Percentiles rank a stretch among this genome's conserved stretches.
Conservation (phyloP, 2,888 invertebrate species). For the Melanchra persicariae region DNA sequence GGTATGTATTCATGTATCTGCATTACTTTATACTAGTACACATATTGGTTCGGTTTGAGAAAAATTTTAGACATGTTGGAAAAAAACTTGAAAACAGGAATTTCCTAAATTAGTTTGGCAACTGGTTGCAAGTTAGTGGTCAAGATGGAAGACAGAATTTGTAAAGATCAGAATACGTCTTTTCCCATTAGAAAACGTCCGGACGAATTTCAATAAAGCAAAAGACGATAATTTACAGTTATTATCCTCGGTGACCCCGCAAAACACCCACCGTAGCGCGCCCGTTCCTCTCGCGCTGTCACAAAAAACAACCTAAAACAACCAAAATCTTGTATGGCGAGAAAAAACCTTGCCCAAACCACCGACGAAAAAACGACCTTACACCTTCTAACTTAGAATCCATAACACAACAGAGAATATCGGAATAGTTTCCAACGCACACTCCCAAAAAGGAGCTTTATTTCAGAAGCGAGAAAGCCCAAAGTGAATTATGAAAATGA, state of each 20-base stretch:
- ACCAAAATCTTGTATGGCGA: constrained; percentile 88
- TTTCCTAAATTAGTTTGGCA: no score
- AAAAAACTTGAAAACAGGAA: no score
- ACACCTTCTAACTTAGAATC: constrained; percentile 64
- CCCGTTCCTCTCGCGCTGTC: constrained; percentile 83
- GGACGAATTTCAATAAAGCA: constrained; percentile 88
- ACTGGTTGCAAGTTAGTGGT: no score
- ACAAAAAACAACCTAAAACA: constrained; percentile 86
- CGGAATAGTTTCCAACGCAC: constrained; percentile 72
- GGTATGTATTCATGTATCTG: not conserved
- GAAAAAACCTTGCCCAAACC: constrained; percentile 77
- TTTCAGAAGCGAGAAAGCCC: constrained; percentile 89
- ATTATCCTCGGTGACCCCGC: constrained; percentile 90
- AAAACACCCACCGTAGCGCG: constrained; percentile 88
- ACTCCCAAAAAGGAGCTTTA: constrained; percentile 88
- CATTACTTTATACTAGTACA: not conserved
- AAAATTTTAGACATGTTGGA: not conserved
- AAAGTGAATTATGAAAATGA: constrained; percentile 89
- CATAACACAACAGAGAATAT: constrained; percentile 61
- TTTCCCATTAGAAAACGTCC: constrained; percentile 85
- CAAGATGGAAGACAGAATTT: no score
- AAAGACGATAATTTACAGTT: constrained; percentile 90
- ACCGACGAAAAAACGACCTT: constrained; percentile 74
- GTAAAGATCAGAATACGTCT: constrained; percentile 40
- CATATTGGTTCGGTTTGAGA: no score